Evolutionary conservation across 1,140 invertebrate species (phyloP).

Genomic region (Pseudomyrmex pallidus): DNA sequence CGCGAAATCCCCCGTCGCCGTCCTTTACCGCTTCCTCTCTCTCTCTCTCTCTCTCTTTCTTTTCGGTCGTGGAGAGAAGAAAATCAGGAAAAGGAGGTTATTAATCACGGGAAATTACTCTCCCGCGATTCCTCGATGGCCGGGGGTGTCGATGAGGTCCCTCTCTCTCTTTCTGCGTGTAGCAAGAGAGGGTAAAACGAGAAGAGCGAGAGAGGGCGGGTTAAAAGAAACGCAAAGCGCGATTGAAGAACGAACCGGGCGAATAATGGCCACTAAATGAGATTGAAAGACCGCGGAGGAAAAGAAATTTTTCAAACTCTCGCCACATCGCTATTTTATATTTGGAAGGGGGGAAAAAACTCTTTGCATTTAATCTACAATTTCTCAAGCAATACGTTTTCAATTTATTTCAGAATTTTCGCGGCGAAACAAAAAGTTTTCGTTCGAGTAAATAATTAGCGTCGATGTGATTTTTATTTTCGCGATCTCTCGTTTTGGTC

Average conservation of each 20-base stretch:
- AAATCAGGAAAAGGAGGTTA: constrained; percentile 68
- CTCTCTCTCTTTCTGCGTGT: not conserved
- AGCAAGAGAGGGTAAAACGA: not conserved
- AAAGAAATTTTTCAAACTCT: not conserved
- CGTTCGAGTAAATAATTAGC: no score
- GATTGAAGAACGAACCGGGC: constrained; percentile 53
- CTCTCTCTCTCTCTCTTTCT: constrained; percentile 8
- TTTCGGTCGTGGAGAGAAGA: constrained; percentile 3
- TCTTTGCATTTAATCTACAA: no score
- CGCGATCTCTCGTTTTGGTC: no score
- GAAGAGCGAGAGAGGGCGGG: constrained; percentile 10
- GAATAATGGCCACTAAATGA: constrained; percentile 21
- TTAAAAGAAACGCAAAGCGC: constrained; percentile 59
- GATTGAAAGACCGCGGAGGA: not conserved
- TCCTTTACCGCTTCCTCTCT: not conserved
- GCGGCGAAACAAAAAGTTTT: no score
- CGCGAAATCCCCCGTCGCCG: constrained; percentile 15
- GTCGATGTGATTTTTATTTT: no score
- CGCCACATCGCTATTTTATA: no score
- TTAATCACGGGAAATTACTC: constrained; percentile 74
- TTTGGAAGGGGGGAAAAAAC: no score
- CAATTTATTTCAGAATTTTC: no score
- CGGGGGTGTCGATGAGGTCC: constrained; percentile 31
- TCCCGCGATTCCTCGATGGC: constrained; percentile 56
- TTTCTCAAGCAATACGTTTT: no score